A percentile compares a stretch with the other conserved stretches of the same genome.
Conservation (phyloP, 2,797 vertebrate genomes). For the Kryptolebias ocellatus region DNA sequence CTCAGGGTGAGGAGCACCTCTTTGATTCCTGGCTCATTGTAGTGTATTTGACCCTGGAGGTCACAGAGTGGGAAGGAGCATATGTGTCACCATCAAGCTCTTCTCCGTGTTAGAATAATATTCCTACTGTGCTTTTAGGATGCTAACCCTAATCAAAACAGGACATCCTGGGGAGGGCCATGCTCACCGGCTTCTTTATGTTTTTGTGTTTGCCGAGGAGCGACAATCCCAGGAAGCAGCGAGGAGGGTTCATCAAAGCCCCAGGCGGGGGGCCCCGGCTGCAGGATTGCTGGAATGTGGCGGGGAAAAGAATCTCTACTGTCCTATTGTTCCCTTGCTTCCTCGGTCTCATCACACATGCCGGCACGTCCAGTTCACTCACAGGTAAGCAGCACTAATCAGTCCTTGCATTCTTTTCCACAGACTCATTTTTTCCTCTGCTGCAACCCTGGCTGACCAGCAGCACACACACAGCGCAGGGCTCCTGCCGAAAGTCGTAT, state of each 20-base stretch:
- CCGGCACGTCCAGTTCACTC: slow-evolving; percentile 79
- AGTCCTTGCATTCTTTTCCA: slow-evolving; percentile 75
- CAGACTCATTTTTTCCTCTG: slow-evolving; percentile 73
- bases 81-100: slow-evolving; percentile 75
- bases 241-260: slow-evolving; percentile 98
- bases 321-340: slow-evolving; percentile 97
- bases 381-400: slow-evolving; percentile 81
- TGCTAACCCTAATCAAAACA: slow-evolving; percentile 99
- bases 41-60: slow-evolving; percentile 71
- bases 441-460: slow-evolving; percentile 54
- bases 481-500: slow-evolving; percentile 16
- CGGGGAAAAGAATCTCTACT: slow-evolving; percentile 98
- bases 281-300: slow-evolving; percentile 89
- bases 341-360: slow-evolving; percentile 91
- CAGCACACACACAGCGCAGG: slow-evolving; percentile 32
- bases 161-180: slow-evolving; percentile 95
- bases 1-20: slow-evolving; percentile 68
- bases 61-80: slow-evolving; percentile 78
- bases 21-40: slow-evolving; percentile 78
- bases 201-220: slow-evolving; percentile 92
- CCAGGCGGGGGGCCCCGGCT: slow-evolving; percentile 85
- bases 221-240: slow-evolving; percentile 99
- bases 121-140: slow-evolving; percentile 94
- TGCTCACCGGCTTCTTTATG: slow-evolving; percentile 76
- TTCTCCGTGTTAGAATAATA: slow-evolving; percentile 94